Base-by-base conservation (phyloP, 2,888 invertebrate species). In the Limnephilus auricula region DNA sequence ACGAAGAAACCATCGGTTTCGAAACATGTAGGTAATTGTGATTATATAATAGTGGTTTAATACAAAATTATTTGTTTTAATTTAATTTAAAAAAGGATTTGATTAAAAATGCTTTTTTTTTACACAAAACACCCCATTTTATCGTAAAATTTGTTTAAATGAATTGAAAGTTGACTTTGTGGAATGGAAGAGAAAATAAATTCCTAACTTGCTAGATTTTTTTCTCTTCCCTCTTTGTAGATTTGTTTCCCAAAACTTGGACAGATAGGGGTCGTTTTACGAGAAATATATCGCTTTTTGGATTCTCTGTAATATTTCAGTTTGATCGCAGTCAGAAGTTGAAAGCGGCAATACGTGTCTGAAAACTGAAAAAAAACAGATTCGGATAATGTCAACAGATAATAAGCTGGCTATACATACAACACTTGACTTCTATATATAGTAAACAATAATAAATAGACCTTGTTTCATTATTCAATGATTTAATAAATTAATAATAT, bases 331-430 rank as follows among this genome's bases (percentile, higher is more conserved):
- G 9, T 65, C 65, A 65, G n/a, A 65, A 65, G 65, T 65, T 30
- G 45, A 40, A 40, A 45, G 13, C 13, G 40, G 85, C 25, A 65
- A 88, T 50, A 88, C 31, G 78, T 65, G 50, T 65, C 37, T 0
- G 79, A 32, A 93, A 34, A 25, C 65, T 65, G 10, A 82, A 82
- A 82, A 9, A n/a, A n/a, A n/a, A 80, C 13, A 34, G 25, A 34
- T 82, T 82, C 6, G 50, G 3, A 65, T 18, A 15, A 37, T 34
- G 82, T 34, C 34, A 32, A 10, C 25, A 25, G 82, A 82, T 18
- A 32, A 12, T 32, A 82, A 82, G 9, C 25, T 12, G 31, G 65
- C 25, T 6, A 25, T n/a, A 65, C 25, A 6, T 65, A 65, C 65
- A 65, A n/a, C 50, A 65, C 50, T 65, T 65, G 6, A 3, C 18